Evolutionary conservation across 2,797 vertebrate genomes (phyloP).

Genomic region (Hippopotamyrus pictus): DNA sequence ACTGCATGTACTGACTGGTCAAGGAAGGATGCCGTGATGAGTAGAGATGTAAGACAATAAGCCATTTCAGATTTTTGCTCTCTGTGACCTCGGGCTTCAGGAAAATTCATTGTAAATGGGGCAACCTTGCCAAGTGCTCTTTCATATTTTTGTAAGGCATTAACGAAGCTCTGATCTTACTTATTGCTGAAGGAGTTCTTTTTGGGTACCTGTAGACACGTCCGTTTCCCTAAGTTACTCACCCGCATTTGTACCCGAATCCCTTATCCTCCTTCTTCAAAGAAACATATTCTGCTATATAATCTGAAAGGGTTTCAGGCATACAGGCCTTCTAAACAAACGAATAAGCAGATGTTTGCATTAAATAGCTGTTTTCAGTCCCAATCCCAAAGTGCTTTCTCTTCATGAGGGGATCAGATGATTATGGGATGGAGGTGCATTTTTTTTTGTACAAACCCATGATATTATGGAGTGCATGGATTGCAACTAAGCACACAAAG

Average conservation of each 20-base stretch:
- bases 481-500: not conserved
- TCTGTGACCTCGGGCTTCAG: not conserved
- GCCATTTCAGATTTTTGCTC: constrained; percentile 24
- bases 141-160: not conserved
- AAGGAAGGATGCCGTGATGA: too few species aligned
- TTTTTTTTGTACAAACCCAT: not conserved
- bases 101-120: not conserved
- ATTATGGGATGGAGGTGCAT: not conserved
- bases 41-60: constrained; percentile 28
- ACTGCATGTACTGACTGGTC: too few species aligned
- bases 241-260: not conserved
- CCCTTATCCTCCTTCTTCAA: not conserved
- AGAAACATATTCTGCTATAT: not conserved
- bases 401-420: not conserved
- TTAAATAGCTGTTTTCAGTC: not conserved
- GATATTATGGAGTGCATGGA: not conserved
- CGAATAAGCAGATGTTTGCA: not conserved
- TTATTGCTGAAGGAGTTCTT: not conserved
- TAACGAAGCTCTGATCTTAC: not conserved
- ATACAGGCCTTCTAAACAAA: not conserved
- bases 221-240: not conserved
- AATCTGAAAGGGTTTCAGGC: not conserved
- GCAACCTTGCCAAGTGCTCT: not conserved
- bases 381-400: not conserved
- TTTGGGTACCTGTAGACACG: not conserved